Evolutionary conservation across 2,888 invertebrate genomes (phyloP), one percentile per base, ranked within the genome.

Genomic region (Shargacucullia verbasci): DNA sequence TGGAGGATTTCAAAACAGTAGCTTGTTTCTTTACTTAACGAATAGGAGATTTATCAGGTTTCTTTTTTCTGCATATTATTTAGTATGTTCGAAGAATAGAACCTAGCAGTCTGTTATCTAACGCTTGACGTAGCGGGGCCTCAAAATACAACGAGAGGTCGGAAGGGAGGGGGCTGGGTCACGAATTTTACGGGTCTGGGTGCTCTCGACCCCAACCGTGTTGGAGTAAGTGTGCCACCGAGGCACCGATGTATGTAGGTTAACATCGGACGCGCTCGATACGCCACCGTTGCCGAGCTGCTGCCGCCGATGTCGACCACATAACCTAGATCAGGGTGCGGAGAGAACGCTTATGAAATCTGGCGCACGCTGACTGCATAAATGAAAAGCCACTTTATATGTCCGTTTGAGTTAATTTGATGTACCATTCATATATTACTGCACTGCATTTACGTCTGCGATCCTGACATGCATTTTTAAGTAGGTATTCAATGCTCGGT

Each of bases 281-380:
- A 94, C 91, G 88, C 89, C 82, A 82, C 86, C 84, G 81, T 85
- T 84, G 88, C 85, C 81, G 85, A 84, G 81, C 86, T 84, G 88
- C 85, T 81, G 85, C 85, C 82, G 86, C 84, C 88, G 90, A 85
- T 88, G 91, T 86, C 92, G 93, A 88, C 92, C 92, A 92, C 91
- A 90, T 94, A 94, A 94, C 94, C 93, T 91, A 93, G 92, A 92
- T 93, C 93, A 93, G 92, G 92, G 92, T 90, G 88, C 87, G 86
- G 92, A 91, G 93, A 94, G 92, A 92, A 92, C 90, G 92, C 91
- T 92, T 92, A 92, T 93, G 92, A 93, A 93, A 93, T 94, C 91
- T 92, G 91, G 92, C 91, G 88, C 91, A 88, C 88, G 87, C 82
- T 80, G 85, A 80, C 90, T 91, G 87, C 89, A 88, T 90, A 86